A percentile compares a stretch with the other conserved stretches of the same genome.
Conservation (phyloP, 2,888 invertebrate species). For the Brachypalpus laphriformis region DNA sequence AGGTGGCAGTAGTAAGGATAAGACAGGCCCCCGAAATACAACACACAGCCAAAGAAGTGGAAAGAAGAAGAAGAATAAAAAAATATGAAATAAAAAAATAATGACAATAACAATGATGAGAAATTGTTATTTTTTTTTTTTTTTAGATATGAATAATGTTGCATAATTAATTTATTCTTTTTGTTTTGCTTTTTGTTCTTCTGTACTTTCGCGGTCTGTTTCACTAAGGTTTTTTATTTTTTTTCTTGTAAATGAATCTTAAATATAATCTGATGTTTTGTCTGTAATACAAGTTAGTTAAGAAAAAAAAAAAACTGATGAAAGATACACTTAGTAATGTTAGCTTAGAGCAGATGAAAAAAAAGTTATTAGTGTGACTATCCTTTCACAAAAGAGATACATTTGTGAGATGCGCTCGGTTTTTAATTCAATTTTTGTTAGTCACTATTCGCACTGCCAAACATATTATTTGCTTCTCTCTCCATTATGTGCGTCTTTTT, state of each 20-base stretch:
- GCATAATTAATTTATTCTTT: slow-evolving; percentile 63
- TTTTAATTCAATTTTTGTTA: slow-evolving; percentile 1
- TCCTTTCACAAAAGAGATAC: slow-evolving; percentile 53
- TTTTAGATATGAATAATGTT: slow-evolving; percentile 73
- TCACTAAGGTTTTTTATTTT: slow-evolving; percentile 59
- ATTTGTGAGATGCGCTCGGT: slow-evolving; percentile 32
- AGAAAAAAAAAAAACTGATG: slow-evolving; percentile 32
- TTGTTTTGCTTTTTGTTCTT: slow-evolving; percentile 72
- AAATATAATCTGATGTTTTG: slow-evolving; percentile 59
- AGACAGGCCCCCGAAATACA: slow-evolving; percentile 74
- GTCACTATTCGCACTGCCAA: slow-evolving; percentile 54
- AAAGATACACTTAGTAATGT: slow-evolving; percentile 56
- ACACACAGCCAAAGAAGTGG: slow-evolving; percentile 74
- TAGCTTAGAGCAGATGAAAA: slow-evolving; percentile 11
- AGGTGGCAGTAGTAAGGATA: slow-evolving; percentile 72
- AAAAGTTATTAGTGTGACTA: slow-evolving; percentile 36
- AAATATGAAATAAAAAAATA: slow-evolving; percentile 72
- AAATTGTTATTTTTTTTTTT: slow-evolving; percentile 65
- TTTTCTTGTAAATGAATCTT: slow-evolving; percentile 69
- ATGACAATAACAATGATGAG: slow-evolving; percentile 71
- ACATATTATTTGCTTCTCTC: slow-evolving; percentile 41
- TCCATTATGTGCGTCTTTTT: slow-evolving; percentile 43
- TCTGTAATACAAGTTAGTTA: slow-evolving; percentile 51
- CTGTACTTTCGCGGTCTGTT: slow-evolving; percentile 65
- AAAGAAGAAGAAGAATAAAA: slow-evolving; percentile 72